phyloP scores from a whole-genome alignment of 1,140 invertebrate species.

The Papilio xuthus region DNA sequence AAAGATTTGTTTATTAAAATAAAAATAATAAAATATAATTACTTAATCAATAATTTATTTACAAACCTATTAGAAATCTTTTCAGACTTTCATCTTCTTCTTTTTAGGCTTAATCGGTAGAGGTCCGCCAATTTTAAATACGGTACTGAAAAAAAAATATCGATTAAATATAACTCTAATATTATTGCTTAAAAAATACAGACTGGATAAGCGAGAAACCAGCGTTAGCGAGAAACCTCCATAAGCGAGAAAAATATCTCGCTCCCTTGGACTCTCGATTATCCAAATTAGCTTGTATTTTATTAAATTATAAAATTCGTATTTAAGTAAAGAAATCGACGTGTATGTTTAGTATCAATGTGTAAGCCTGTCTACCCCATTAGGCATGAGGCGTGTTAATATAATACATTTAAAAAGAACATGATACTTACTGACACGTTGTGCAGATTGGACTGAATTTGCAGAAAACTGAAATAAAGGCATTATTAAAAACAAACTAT shows the following conservation, averaged over 20 bases:
- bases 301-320: too few relatives aligned
- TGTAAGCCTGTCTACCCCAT: too few relatives aligned
- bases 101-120: slow-evolving; percentile 88
- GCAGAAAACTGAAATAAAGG: slow-evolving; percentile 92
- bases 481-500: slow-evolving; percentile 36
- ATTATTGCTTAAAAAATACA: too few relatives aligned
- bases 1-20: neutral
- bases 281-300: slow-evolving; percentile 33
- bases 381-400: too few relatives aligned
- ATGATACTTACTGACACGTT: slow-evolving; percentile 94
- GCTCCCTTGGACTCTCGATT: too few relatives aligned
- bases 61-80: neutral
- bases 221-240: too few relatives aligned
- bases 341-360: too few relatives aligned
- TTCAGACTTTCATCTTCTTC: slow-evolving; percentile 83
- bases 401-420: too few relatives aligned
- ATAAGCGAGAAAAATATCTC: too few relatives aligned
- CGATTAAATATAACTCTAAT: neutral
- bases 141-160: slow-evolving; percentile 86
- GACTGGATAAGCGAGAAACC: too few relatives aligned
- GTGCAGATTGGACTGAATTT: slow-evolving; percentile 98
- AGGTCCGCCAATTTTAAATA: slow-evolving; percentile 91
- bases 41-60: neutral
- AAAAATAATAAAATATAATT: neutral
- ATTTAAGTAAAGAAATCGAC: too few relatives aligned